A percentile compares a stretch with the other conserved stretches of the same genome.
Evolutionary conservation across 2,113 vertebrate species (phyloP).

Genomic region (Bombycilla garrulus): DNA sequence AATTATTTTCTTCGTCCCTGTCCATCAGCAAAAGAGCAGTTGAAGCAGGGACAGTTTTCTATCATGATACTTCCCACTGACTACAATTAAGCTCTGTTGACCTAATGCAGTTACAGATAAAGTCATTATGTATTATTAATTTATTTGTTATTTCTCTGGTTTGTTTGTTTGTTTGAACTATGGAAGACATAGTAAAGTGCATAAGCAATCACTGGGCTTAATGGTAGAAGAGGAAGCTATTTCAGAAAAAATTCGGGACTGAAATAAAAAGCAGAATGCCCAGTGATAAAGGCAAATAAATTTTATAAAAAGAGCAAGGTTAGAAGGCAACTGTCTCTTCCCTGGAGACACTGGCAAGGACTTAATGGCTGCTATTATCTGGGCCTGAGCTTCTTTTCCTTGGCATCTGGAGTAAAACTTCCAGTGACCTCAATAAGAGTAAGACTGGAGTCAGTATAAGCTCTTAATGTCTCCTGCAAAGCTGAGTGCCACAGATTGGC

Average conservation of each 20-base stretch:
- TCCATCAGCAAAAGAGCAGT: not conserved
- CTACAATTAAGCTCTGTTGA: not conserved
- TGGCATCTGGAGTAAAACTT: not conserved
- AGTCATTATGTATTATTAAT: not conserved
- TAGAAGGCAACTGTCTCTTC: not conserved
- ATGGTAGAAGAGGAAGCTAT: constrained; percentile 25
- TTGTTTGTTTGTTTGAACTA: not conserved
- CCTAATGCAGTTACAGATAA: not conserved
- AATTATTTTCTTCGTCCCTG: not conserved
- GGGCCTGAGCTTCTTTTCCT: not conserved
- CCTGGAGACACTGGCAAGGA: not conserved
- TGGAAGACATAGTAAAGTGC: not conserved
- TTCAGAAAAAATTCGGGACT: constrained; percentile 26
- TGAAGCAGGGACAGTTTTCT: not conserved
- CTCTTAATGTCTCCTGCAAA: not conserved
- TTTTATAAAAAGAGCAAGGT: not conserved
- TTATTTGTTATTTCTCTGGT: not conserved
- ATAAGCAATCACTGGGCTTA: constrained; percentile 15
- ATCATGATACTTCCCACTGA: not conserved
- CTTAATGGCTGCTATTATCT: not conserved
- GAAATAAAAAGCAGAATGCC: constrained; percentile 12
- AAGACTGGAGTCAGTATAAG: not conserved
- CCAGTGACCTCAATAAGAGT: not conserved
- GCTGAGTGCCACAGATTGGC: not conserved
- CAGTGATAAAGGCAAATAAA: constrained; percentile 4